Base-by-base conservation (phyloP, 2,888 invertebrate species). In the Incurvaria masculella region DNA sequence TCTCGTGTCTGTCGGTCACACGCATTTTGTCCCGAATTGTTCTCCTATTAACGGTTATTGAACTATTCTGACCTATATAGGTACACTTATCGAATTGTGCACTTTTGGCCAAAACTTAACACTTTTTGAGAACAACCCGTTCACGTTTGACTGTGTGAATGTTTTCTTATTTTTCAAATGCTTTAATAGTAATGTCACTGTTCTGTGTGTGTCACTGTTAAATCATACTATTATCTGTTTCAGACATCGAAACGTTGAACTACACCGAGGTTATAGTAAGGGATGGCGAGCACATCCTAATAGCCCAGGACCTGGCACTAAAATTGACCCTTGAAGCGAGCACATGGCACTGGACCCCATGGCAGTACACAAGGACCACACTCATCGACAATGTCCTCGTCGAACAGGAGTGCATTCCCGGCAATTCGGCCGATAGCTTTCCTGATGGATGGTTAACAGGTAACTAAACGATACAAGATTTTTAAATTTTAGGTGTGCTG, bases 361-460 rank as follows among this genome's bases (percentile, higher is more conserved):
- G 76, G 73, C 52, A 71, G 27, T 59, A 68, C 8, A 72, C 73
- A 2, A 64, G 72, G 50, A 61, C 71, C 1, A 61, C 64, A 43
- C 56, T 68, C 2, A 52, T 63, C 0, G 66, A 69, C 3, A 62
- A 68, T 23, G 52, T 69, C 2, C 57, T 67, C 0, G 55, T 55
- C 1, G 66, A 70, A 47, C 50, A 62, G 0, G 55, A 54, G 1
- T 69, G 70, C 44, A 20, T 59, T 2, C 21, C 49, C 0, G 56
- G 58, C 8, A 62, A 68, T 50, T 81, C 84, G 0, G 61, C 75
- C 6, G 76, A 80, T 0, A 84, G 85, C 54, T 86, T 87, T 56
- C 87, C 86, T 0, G 58, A 64, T 1, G 68, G 79, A 46, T 53
- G 69, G 16, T 72, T 80, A 51, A 64, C 64, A 45, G 74, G 80